Evolutionary conservation across 2,797 vertebrate genomes (phyloP), one percentile per base, ranked within the genome.

Genomic region (Channa striata): DNA sequence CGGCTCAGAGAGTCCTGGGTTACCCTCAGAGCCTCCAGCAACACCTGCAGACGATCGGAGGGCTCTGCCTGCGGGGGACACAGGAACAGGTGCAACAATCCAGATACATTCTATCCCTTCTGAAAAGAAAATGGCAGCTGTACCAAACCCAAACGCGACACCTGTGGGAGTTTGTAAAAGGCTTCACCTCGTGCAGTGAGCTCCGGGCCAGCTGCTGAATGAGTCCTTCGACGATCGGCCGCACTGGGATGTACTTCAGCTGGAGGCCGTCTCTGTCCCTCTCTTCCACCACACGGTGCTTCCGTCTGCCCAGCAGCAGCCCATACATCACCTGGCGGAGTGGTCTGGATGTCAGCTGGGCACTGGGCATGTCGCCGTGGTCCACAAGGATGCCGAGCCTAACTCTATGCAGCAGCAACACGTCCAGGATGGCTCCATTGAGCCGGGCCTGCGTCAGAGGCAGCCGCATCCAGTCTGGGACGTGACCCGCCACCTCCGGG

Each of bases 11-110:
- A 11, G 12, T n/a, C 65, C 30, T 70, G 71, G 1, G 80, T 87
- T 70, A 95, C 88, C 43, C 88, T 83, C 21, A 97, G 89, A 8
- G 94, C 91, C 43, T 95, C 89, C 51, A 95, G 82, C 6, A 96
- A 70, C 50, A 96, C 86, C 53, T 57, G 72, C 56, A 83, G 88
- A 6, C 93, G 86, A 25, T 64, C 42, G 0, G 54, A 44, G 5
- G 25, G 0, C 4, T 93, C 74, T 11, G 81, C 85, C 96, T 97
- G 84, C 2, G 1, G 42, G 4, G 39, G 11, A 0, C 16, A 23
- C 0, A 1, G 8, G 14, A 13, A 0, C 13, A 47, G 11, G 14
- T 7, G 25, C 11, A 39, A 36, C 10, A 11, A 25, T 1, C 19
- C n/a, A 20, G 8, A 2, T 37, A 37, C 11, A 37, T n/a, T n/a